phyloP scores from a whole-genome alignment of 2,797 vertebrate genomes.

The Steatocranus sp. region DNA sequence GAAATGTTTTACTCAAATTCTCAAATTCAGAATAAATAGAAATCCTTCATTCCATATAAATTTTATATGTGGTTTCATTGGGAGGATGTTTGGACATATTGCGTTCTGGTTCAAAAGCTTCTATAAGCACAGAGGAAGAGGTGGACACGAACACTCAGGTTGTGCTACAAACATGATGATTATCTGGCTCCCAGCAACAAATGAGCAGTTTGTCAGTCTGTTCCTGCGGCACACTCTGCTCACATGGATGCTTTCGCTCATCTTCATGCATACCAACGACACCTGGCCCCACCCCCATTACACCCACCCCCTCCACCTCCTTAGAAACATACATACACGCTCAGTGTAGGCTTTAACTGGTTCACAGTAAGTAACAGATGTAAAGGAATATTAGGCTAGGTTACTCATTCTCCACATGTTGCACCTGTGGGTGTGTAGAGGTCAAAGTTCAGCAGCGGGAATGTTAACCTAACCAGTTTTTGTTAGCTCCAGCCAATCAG shows the following conservation, averaged over 20 bases:
- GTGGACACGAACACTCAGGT: background rate
- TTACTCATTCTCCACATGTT: no score
- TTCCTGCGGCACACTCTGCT: background rate
- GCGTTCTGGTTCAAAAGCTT: background rate
- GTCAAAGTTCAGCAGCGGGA: background rate
- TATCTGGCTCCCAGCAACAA: background rate
- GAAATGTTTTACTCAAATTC: background rate
- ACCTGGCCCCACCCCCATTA: background rate
- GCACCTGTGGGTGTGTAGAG: background rate
- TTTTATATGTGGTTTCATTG: rapidly evolving
- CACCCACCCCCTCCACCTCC: background rate
- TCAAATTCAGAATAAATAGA: background rate
- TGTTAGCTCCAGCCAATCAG: background rate
- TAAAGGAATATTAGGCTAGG: background rate
- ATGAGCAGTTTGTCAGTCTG: background rate
- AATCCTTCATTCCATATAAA: background rate
- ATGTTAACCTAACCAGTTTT: background rate
- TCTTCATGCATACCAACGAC: background rate
- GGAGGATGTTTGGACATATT: background rate
- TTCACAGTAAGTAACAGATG: background rate
- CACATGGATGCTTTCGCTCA: background rate
- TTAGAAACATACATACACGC: background rate
- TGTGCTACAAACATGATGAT: background rate
- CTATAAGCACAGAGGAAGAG: rapidly evolving
- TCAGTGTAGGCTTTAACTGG: background rate